Conservation (phyloP, 2,797 vertebrate species). For the Acanthopagrus latus region DNA sequence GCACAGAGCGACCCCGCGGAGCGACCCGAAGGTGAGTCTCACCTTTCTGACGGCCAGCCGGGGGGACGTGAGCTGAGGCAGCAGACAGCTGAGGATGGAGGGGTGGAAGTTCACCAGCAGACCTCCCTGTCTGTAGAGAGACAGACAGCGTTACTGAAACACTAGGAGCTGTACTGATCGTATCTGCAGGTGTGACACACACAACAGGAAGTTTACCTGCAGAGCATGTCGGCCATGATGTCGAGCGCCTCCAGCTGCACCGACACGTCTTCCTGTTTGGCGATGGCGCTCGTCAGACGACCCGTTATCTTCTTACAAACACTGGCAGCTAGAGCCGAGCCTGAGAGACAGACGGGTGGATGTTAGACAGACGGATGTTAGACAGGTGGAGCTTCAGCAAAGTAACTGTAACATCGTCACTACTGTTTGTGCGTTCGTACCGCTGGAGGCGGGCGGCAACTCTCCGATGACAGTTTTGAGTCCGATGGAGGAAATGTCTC, state of each 20-base stretch:
- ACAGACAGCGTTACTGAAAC: neutral
- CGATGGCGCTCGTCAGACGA: constrained; percentile 98
- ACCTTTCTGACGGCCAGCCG: constrained; percentile 97
- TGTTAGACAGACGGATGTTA: neutral
- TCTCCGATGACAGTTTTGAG: constrained; percentile 99
- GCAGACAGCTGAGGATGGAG: constrained; percentile 98
- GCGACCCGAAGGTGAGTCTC: neutral
- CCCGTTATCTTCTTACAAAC: constrained; percentile 99
- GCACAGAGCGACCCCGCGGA: too few relatives aligned
- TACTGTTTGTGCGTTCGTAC: constrained; percentile 77
- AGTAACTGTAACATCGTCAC: neutral
- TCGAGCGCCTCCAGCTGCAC: constrained; percentile 98
- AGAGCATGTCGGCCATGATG: constrained; percentile 99
- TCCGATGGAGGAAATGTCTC: constrained; percentile 99
- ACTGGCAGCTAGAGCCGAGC: constrained; percentile 97
- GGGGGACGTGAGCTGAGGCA: constrained; percentile 98
- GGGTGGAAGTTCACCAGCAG: constrained; percentile 99
- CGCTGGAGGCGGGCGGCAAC: constrained; percentile 97
- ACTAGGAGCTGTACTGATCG: too few relatives aligned
- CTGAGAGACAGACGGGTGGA: constrained; percentile 70
- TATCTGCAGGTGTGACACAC: too few relatives aligned
- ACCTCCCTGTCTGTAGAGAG: constrained; percentile 93
- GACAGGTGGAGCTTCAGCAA: neutral
- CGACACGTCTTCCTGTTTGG: constrained; percentile 98
- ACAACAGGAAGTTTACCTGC: constrained; percentile 87